Evolutionary conservation across 53 echinoderm and acorn worm genomes (phyloP).

Genomic region (Echinarachnius parma): DNA sequence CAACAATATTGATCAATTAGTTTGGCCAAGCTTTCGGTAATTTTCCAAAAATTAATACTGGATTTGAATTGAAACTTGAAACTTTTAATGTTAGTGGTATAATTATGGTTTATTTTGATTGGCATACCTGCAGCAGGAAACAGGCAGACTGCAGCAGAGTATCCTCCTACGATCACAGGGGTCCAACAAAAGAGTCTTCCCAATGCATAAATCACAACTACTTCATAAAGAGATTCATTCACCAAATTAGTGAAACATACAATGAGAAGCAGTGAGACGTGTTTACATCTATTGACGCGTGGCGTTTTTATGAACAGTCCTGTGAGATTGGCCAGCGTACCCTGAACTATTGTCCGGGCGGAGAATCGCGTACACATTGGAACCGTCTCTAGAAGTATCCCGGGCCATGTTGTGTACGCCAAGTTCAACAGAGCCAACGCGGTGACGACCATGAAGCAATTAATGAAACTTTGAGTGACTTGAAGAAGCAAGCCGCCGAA

Average conservation of each 20-base stretch:
- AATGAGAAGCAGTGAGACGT: constrained; percentile 25
- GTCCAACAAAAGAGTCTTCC: constrained; percentile 58
- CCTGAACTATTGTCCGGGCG: constrained; percentile 19
- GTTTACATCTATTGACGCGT: constrained; percentile 16
- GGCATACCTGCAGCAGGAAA: constrained; percentile 33
- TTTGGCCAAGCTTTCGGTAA: no score
- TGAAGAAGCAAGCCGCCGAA: constrained; percentile 24
- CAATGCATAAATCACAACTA: constrained; percentile 44
- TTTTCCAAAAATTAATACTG: no score
- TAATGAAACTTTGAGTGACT: constrained; percentile 15
- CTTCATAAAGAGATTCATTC: constrained; percentile 29
- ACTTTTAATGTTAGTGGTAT: no score
- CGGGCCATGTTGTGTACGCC: constrained; percentile 44
- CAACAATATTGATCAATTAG: no score
- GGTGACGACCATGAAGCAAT: constrained; percentile 13
- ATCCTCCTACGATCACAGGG: constrained; percentile 28
- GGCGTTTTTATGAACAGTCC: constrained; percentile 7
- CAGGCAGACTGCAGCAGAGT: constrained; percentile 1
- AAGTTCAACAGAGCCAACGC: constrained; percentile 21
- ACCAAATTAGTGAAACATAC: constrained; percentile 18
- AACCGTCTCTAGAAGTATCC: constrained; percentile 44
- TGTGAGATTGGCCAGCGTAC: constrained; percentile 20
- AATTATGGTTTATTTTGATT: no score
- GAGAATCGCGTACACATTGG: background rate
- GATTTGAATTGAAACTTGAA: no score